Conservation (phyloP, 1,140 invertebrate genomes). For the Drosophila triauraria region DNA sequence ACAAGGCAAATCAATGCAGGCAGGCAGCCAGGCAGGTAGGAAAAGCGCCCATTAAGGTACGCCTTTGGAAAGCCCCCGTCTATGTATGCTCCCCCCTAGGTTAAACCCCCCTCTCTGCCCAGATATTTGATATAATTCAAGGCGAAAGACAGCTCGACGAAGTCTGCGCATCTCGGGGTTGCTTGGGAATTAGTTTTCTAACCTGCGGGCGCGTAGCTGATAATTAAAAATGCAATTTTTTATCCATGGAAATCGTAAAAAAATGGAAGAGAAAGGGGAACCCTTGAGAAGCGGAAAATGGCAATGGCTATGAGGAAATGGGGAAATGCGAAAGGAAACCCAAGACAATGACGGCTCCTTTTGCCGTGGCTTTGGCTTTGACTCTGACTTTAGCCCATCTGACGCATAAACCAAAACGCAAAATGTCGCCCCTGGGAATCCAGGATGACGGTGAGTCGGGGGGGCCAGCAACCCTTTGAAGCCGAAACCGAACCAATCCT, state of each 20-base stretch:
- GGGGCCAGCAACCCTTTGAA: slow-evolving; percentile 66
- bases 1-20: slow-evolving; percentile 79
- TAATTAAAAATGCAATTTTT: slow-evolving; percentile 84
- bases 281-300: slow-evolving; percentile 24
- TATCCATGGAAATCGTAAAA: slow-evolving; percentile 52
- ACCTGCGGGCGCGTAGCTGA: slow-evolving; percentile 72
- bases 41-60: slow-evolving; percentile 27
- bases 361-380: slow-evolving; percentile 24
- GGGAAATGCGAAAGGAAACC: slow-evolving; percentile 24
- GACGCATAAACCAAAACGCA: slow-evolving; percentile 83
- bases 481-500: slow-evolving; percentile 43
- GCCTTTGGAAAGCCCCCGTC: background rate
- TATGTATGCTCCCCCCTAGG: background rate
- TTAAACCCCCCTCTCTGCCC: background rate
- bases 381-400: slow-evolving; percentile 61
- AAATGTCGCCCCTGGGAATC: slow-evolving; percentile 79
- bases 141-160: slow-evolving; percentile 43
- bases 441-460: slow-evolving; percentile 7
- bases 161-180: slow-evolving; percentile 52
- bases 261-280: slow-evolving; percentile 6
- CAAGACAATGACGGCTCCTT: slow-evolving; percentile 75
- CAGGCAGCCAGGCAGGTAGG: slow-evolving; percentile 46
- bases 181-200: slow-evolving; percentile 79
- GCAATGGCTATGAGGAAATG: slow-evolving; percentile 8
- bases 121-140: slow-evolving; percentile 48